Percentiles rank a stretch among this genome's conserved stretches.
phyloP scores from a whole-genome alignment of 2,113 vertebrate genomes.

The Nothoprocta pentlandii region DNA sequence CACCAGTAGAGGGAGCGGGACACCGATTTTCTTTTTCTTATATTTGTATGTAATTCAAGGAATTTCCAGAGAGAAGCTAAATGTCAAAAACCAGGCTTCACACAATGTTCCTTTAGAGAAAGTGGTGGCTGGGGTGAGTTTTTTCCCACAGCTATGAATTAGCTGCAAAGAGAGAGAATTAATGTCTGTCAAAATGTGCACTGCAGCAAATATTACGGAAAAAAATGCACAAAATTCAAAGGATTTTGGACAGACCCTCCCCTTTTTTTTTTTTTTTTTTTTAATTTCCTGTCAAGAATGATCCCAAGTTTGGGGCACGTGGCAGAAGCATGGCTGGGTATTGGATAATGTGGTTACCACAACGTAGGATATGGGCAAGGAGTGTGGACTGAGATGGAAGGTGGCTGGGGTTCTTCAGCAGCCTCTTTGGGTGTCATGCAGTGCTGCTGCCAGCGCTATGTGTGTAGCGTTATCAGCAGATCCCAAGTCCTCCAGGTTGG shows the following conservation, averaged over 20 bases:
- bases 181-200: neutral
- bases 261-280: neutral
- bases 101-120: neutral
- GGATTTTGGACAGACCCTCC: neutral
- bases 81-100: neutral
- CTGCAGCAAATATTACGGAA: neutral
- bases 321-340: neutral
- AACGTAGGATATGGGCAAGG: neutral
- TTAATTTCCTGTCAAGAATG: neutral
- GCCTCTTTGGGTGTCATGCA: neutral
- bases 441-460: neutral
- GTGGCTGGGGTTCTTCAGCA: neutral
- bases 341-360: fast-evolving
- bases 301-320: neutral
- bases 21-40: constrained; percentile 10
- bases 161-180: neutral
- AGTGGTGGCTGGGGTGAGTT: neutral
- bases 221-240: neutral
- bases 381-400: neutral
- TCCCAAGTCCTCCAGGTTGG: fast-evolving
- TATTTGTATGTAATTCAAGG: neutral
- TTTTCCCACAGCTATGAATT: neutral
- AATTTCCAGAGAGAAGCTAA: neutral
- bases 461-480: neutral
- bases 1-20: constrained; percentile 71